A percentile compares a stretch with the other conserved stretches of the same genome.
Conservation (phyloP, 2,113 vertebrate genomes). For the Larimichthys polyactis region DNA sequence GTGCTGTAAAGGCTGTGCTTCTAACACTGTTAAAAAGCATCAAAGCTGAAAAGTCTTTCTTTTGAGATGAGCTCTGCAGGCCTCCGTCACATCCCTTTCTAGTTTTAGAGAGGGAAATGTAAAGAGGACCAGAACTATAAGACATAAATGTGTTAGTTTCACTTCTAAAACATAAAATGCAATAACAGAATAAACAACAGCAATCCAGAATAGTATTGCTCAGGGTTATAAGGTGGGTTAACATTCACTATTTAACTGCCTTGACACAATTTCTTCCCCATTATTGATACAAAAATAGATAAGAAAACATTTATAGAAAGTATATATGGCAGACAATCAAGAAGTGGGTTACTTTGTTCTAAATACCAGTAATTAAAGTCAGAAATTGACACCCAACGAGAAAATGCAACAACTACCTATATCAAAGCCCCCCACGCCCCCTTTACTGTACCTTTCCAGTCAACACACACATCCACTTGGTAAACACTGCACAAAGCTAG, state of each 20-base stretch:
- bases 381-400: constrained; percentile 60
- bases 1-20: constrained; percentile 74
- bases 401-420: constrained; percentile 56
- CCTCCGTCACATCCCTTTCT: constrained; percentile 19
- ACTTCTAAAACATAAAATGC: constrained; percentile 3
- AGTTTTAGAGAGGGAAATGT: constrained; percentile 6
- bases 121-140: constrained; percentile 28
- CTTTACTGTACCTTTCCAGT: constrained; percentile 45
- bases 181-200: constrained; percentile 32
- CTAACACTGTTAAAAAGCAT: constrained; percentile 65
- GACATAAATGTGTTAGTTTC: neutral
- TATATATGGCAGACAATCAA: constrained; percentile 69
- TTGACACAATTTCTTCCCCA: constrained; percentile 21
- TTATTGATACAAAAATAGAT: constrained; percentile 83
- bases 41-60: constrained; percentile 66
- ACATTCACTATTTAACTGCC: constrained; percentile 44
- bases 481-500: constrained; percentile 72
- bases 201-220: constrained; percentile 65
- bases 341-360: constrained; percentile 60
- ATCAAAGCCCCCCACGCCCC: constrained; percentile 9
- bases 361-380: constrained; percentile 56
- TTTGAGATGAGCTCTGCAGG: constrained; percentile 48
- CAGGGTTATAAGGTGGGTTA: constrained; percentile 43
- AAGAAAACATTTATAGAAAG: constrained; percentile 79
- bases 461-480: constrained; percentile 31